Base-by-base conservation (phyloP, 2,797 vertebrate genomes). In the Pipistrellus kuhlii region DNA sequence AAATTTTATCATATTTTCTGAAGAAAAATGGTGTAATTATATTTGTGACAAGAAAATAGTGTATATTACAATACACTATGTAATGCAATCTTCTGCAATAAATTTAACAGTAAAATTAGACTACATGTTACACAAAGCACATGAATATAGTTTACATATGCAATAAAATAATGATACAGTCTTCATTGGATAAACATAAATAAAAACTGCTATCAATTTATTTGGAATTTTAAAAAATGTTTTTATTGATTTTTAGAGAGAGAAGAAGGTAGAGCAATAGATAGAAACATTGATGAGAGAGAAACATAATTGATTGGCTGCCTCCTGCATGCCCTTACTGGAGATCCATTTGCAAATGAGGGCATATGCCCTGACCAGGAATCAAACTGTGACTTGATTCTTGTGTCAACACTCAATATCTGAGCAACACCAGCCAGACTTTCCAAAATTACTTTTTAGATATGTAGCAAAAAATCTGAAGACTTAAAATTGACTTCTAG, bases 1-100 rank as follows among this genome's bases (percentile, higher is more conserved):
- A 85, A 92, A 66, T 92, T 90, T 53, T 27, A n/a, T 55, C 15
- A 68, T 27, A 73, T 55, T 93, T 90, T 13, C 17, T 48, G 55
- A 71, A 80, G 57, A 92, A 82, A 95, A 64, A 48, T 46, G 8
- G 18, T 53, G 68, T 75, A 23, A 38, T 81, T 85, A 53, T 75
- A 83, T 51, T 41, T 27, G 25, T 59, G 13, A 75, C 5, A 0
- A 85, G 35, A 78, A 86, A 68, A 75, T 18, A 64, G 30, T n/a
- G 10, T 27, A 30, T 46, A 76, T 23, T 93, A 73, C 15, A 87
- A 51, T 68, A 64, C 27, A 62, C 71, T 72, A 81, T 84, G 83
- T 53, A 81, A 13, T 88, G 17, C 20, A 81, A 66, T 38, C 3
- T 32, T 92, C 12, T 46, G 2, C 23, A 89, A 59, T 38, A 91